These are phyloP conservation scores for Chloropsis cyanopogon DNA, from an alignment of 2,113 vertebrate genomes.

Conservation along the genomic window DNA sequence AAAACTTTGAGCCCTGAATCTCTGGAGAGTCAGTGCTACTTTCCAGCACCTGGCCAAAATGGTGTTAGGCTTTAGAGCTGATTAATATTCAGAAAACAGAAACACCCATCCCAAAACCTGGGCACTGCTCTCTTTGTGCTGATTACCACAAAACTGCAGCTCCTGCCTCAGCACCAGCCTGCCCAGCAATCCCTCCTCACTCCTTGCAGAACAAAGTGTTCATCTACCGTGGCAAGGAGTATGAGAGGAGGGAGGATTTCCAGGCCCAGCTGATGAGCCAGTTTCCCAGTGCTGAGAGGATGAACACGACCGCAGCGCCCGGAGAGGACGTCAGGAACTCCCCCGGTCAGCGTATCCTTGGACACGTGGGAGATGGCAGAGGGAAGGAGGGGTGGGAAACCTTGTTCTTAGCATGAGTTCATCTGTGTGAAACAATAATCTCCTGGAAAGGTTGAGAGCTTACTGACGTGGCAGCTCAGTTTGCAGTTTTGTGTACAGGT, in stretches of 20 bases:
- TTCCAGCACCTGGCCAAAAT: neutral
- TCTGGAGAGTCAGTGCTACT: neutral
- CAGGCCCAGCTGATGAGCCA: conserved; percentile 92
- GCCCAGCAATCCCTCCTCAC: neutral
- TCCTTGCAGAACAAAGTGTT: conserved; percentile 92
- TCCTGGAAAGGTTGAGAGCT: neutral
- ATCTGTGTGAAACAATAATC: neutral
- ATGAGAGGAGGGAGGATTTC: conserved; percentile 95
- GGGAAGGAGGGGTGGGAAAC: neutral
- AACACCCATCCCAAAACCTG: neutral
- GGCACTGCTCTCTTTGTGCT: neutral
- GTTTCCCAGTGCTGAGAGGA: conserved; percentile 88
- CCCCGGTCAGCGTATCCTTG: conserved; percentile 91
- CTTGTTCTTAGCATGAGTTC: neutral
- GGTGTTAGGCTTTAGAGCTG: neutral
- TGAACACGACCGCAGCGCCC: conserved; percentile 91
- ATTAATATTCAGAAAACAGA: neutral
- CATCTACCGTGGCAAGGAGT: conserved; percentile 96
- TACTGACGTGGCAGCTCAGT: neutral
- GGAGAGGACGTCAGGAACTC: conserved; percentile 85
- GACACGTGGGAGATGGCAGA: neutral
- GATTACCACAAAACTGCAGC: neutral
- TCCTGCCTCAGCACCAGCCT: neutral
- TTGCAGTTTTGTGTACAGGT: neutral
- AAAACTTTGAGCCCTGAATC: neutral